Evolutionary conservation across 2,113 vertebrate species (phyloP).

Genomic region (Paracanthobrama guichenoti): DNA sequence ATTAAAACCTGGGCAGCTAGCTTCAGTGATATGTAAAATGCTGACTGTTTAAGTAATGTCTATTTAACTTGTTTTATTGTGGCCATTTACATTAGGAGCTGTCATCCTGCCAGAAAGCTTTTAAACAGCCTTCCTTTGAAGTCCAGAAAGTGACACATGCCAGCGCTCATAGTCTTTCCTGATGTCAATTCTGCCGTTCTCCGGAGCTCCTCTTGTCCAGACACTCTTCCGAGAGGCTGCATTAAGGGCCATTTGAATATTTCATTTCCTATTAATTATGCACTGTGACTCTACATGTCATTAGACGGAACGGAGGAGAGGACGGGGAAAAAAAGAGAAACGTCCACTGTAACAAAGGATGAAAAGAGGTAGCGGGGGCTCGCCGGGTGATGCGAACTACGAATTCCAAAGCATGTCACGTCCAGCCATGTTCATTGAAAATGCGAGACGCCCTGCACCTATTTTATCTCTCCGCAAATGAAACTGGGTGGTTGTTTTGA

Average conservation of each 20-base stretch:
- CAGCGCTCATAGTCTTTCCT: conserved; percentile 83
- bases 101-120: conserved; percentile 83
- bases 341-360: conserved; percentile 99
- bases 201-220: conserved; percentile 89
- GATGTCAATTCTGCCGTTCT: conserved; percentile 74
- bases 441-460: conserved; percentile 91
- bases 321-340: conserved; percentile 79
- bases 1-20: conserved; percentile 59
- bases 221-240: conserved; percentile 92
- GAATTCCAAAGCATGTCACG: conserved; percentile 97
- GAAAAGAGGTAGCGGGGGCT: conserved; percentile 88
- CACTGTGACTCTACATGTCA: conserved; percentile 99
- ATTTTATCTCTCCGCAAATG: conserved; percentile 79
- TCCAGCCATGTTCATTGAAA: conserved; percentile 92
- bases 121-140: conserved; percentile 84
- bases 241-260: conserved; percentile 99
- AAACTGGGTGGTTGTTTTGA: conserved; percentile 69
- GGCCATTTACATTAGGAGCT: conserved; percentile 75
- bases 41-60: conserved; percentile 69
- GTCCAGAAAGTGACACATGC: conserved; percentile 94
- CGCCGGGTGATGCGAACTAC: conserved; percentile 86
- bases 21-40: conserved; percentile 74
- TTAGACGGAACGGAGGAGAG: conserved; percentile 92
- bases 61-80: conserved; percentile 85
- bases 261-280: conserved; percentile 99